Conservation (phyloP, 2,113 vertebrate species). For the Clarias macrocephalus region DNA sequence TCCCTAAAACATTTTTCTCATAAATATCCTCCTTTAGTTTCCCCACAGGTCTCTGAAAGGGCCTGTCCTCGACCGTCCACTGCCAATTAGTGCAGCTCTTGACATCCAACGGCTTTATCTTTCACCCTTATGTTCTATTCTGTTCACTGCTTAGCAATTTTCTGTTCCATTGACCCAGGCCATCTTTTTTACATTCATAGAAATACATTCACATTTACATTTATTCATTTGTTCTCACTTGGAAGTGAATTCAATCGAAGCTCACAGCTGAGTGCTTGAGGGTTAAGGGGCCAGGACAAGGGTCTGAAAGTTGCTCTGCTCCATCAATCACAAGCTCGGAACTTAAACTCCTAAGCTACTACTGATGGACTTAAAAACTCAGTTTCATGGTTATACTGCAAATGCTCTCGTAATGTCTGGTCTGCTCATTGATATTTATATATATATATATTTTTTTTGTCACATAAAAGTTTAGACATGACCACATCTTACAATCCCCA, state of each 20-base stretch:
- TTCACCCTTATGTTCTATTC: neutral
- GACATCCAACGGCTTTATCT: neutral
- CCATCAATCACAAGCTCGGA: neutral
- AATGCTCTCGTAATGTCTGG: too few relatives aligned
- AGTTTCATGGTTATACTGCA: neutral
- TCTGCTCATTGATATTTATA: too few relatives aligned
- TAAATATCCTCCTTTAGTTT: constrained; percentile 8
- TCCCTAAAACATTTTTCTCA: neutral
- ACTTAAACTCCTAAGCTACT: neutral
- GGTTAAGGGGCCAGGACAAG: neutral
- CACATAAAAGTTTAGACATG: too few relatives aligned
- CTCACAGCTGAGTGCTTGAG: neutral
- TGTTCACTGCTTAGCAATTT: constrained; percentile 4
- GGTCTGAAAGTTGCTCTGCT: neutral
- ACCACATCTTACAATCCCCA: too few relatives aligned
- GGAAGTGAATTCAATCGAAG: neutral
- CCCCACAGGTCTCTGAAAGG: neutral
- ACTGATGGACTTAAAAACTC: neutral
- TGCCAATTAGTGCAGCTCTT: constrained; percentile 21
- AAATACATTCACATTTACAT: neutral
- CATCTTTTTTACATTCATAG: constrained; percentile 4
- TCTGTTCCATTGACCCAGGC: neutral
- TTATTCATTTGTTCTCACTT: constrained; percentile 3
- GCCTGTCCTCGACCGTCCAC: neutral
- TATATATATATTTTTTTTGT: too few relatives aligned